These are phyloP conservation scores for Caerostris darwini DNA, from an alignment of 1,140 invertebrate species.

Conservation along the genomic window DNA sequence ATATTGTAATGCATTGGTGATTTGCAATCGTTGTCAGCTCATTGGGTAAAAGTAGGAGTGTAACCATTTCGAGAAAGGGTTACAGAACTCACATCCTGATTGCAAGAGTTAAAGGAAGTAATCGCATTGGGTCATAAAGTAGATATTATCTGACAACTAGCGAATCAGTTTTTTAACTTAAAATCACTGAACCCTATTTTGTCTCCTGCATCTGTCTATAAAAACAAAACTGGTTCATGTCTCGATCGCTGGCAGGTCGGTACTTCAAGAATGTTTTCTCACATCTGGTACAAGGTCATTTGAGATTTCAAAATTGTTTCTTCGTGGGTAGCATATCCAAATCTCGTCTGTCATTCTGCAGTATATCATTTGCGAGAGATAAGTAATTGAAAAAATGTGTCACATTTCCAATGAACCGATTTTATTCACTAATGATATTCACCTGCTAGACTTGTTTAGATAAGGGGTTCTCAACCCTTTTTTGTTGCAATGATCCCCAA, in stretches of 20 bases:
- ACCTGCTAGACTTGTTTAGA: no score
- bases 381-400: neutral
- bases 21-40: neutral
- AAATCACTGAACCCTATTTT: slow-evolving; percentile 1
- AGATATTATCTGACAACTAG: neutral
- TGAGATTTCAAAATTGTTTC: neutral
- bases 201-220: neutral
- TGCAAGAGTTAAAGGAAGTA: slow-evolving; percentile 17
- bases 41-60: neutral
- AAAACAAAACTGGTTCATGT: slow-evolving; percentile 31
- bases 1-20: neutral
- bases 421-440: neutral
- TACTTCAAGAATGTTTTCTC: neutral
- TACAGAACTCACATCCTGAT: slow-evolving; percentile 7
- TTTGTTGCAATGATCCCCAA: no score
- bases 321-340: slow-evolving; percentile 31
- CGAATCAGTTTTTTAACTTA: slow-evolving; percentile 3
- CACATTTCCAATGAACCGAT: neutral
- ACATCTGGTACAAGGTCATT: neutral
- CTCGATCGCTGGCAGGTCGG: slow-evolving; percentile 5
- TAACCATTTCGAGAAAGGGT: neutral
- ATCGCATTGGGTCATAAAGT: neutral
- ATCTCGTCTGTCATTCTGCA: neutral
- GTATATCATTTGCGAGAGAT: neutral
- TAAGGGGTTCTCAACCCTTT: no score